Percentiles rank a stretch among this genome's conserved stretches.
These are phyloP conservation scores for Platyura marginata DNA, from an alignment of 1,140 invertebrate species.

Conservation along the genomic window DNA sequence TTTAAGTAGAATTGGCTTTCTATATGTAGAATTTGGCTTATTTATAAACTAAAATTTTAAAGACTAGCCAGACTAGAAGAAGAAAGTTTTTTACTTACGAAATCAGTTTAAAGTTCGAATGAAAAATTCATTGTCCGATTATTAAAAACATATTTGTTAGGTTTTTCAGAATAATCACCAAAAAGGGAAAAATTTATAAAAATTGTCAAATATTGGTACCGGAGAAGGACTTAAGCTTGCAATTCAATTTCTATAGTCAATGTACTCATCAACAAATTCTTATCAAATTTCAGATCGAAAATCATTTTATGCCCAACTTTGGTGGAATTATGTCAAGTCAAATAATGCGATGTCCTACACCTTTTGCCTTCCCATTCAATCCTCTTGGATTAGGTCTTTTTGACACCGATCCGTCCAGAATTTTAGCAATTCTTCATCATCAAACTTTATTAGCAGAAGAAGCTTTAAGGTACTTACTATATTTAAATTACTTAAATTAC, in stretches of 20 bases:
- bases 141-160: too few relatives aligned
- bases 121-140: too few relatives aligned
- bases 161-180: too few relatives aligned
- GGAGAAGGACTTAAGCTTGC: not conserved
- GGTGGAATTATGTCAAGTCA: slow-evolving; percentile 11
- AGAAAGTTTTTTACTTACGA: too few relatives aligned
- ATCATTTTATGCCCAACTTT: slow-evolving; percentile 4
- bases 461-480: slow-evolving; percentile 17
- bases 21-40: too few relatives aligned
- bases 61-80: too few relatives aligned
- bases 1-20: too few relatives aligned
- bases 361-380: slow-evolving; percentile 22
- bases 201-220: too few relatives aligned
- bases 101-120: too few relatives aligned
- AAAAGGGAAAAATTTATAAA: too few relatives aligned
- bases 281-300: not conserved
- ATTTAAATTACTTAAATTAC: too few relatives aligned
- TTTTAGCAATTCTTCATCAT: slow-evolving; percentile 20
- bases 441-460: slow-evolving; percentile 24
- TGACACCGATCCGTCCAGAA: slow-evolving; percentile 26
- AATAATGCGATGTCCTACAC: slow-evolving; percentile 14
- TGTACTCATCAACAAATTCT: not conserved
- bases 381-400: slow-evolving; percentile 21
- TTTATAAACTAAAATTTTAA: too few relatives aligned
- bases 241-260: slow-evolving; percentile 1